phyloP scores from a whole-genome alignment of 1,140 invertebrate species.

The Drosophila tristis region DNA sequence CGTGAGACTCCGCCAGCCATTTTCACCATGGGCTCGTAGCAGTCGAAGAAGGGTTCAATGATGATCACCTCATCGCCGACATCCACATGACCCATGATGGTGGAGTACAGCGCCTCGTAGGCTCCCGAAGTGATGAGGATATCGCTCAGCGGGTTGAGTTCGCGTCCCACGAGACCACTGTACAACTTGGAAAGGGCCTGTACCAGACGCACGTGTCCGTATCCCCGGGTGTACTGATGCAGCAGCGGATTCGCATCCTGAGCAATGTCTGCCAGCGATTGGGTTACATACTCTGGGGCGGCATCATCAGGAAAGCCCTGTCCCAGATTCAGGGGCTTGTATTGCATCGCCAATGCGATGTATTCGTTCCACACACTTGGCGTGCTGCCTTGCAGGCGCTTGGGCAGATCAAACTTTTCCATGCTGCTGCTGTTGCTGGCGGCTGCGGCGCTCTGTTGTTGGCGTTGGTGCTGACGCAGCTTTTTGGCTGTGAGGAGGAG shows the following conservation, averaged over 20 bases:
- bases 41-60: conserved; percentile 99
- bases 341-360: conserved; percentile 92
- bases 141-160: conserved; percentile 93
- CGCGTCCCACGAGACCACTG: conserved; percentile 89
- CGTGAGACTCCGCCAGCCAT: conserved; percentile 94
- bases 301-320: conserved; percentile 99
- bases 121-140: conserved; percentile 95
- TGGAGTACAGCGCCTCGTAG: conserved; percentile 95
- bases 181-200: conserved; percentile 94
- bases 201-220: conserved; percentile 96
- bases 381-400: conserved; percentile 86
- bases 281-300: conserved; percentile 92
- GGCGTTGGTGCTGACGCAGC: conserved; percentile 6
- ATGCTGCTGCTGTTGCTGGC: conserved; percentile 27
- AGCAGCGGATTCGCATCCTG: conserved; percentile 90
- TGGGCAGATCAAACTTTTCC: conserved; percentile 87
- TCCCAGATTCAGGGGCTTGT: conserved; percentile 97
- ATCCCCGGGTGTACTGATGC: conserved; percentile 96
- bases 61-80: conserved; percentile 97
- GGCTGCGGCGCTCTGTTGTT: conserved; percentile 20
- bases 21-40: conserved; percentile 97
- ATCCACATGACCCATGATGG: conserved; percentile 93
- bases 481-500: background rate
- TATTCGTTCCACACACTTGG: conserved; percentile 94
- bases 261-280: conserved; percentile 90